Conservation (phyloP, 2,888 invertebrate species). For the Polyploca ridens region DNA sequence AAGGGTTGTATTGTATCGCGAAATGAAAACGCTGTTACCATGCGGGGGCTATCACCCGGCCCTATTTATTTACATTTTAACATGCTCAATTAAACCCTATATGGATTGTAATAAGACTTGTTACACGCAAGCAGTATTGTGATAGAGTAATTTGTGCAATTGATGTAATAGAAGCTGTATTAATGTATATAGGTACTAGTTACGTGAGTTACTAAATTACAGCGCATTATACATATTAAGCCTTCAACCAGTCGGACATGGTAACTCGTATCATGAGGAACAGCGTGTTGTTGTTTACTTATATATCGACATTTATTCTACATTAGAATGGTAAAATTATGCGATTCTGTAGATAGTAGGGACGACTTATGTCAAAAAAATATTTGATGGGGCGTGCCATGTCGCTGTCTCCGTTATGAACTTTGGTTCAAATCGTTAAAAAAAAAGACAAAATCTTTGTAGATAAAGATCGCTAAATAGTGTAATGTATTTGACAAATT, state of each 20-base stretch:
- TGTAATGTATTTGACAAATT: no score
- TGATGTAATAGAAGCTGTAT: constrained; percentile 15
- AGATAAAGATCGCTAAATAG: no score
- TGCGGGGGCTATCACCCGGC: background rate
- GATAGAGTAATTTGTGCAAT: constrained; percentile 17
- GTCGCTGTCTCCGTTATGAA: no score
- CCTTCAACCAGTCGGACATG: constrained; percentile 4
- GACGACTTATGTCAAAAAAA: no score
- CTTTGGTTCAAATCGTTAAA: no score
- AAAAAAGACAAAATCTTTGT: no score
- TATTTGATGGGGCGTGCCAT: no score
- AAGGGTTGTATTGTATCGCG: background rate
- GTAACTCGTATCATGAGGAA: background rate
- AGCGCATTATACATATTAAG: constrained; percentile 13
- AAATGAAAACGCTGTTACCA: background rate
- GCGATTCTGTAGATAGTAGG: no score
- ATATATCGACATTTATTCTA: background rate
- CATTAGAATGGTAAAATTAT: no score
- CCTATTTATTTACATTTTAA: background rate
- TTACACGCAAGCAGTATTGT: background rate
- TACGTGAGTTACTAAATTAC: constrained; percentile 6
- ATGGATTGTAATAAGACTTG: background rate
- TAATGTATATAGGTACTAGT: background rate
- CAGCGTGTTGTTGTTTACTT: background rate
- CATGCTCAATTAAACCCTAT: background rate